These are phyloP conservation scores for Muscidifurax raptorellus DNA, from an alignment of 1,140 invertebrate genomes.

Conservation along the genomic window DNA sequence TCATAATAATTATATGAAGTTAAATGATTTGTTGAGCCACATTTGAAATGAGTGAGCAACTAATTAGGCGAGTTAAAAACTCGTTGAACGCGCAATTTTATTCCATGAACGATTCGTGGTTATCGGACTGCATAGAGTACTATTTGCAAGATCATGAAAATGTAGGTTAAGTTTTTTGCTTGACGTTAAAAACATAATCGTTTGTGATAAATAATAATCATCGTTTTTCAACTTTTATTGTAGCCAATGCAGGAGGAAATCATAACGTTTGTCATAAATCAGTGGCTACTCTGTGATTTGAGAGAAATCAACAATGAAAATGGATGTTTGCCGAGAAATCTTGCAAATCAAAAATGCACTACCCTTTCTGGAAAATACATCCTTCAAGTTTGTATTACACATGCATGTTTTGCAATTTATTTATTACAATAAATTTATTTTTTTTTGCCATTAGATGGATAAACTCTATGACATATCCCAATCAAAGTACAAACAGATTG, in stretches of 20 bases:
- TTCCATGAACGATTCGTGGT: constrained; percentile 64
- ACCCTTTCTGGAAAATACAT: constrained; percentile 76
- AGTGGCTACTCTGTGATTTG: constrained; percentile 81
- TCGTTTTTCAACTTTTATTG: neutral
- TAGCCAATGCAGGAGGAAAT: constrained; percentile 53
- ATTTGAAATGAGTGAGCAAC: constrained; percentile 55
- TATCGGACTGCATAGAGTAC: constrained; percentile 66
- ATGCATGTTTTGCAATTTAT: neutral
- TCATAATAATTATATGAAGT: neutral
- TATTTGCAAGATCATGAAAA: constrained; percentile 56
- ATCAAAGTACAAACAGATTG: constrained; percentile 80
- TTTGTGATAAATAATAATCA: neutral
- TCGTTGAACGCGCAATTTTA: constrained; percentile 58
- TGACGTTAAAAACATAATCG: neutral
- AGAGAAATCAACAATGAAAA: constrained; percentile 76
- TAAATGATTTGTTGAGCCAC: neutral
- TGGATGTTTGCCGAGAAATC: constrained; percentile 76
- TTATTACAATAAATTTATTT: constrained; percentile 1
- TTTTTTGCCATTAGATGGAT: constrained; percentile 70
- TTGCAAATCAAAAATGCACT: constrained; percentile 69
- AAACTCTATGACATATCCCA: constrained; percentile 78
- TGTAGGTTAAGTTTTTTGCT: constrained; percentile 52
- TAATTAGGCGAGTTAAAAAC: constrained; percentile 54
- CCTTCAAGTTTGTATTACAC: constrained; percentile 76
- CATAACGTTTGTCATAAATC: constrained; percentile 72